These are phyloP conservation scores for Zygaena filipendulae DNA, from an alignment of 2,888 invertebrate species.

Conservation along the genomic window DNA sequence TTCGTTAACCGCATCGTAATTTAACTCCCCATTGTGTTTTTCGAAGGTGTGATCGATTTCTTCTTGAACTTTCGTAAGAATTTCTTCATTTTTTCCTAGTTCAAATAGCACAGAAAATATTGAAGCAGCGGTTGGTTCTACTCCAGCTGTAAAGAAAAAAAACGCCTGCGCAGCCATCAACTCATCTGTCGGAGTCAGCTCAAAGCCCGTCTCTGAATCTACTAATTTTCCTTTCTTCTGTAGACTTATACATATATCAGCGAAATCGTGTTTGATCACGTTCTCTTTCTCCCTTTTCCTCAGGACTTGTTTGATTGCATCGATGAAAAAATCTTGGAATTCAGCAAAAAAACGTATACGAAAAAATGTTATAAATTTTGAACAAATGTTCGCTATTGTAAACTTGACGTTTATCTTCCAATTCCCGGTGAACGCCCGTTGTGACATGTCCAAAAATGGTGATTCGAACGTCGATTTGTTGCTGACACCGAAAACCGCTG, in stretches of 20 bases:
- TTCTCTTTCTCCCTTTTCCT: constrained; percentile 13
- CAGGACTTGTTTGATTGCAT: constrained; percentile 18
- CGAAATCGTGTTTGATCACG: constrained; percentile 19
- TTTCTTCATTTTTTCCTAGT: constrained; percentile 31
- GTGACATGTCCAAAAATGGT: constrained; percentile 29
- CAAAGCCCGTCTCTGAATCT: constrained; percentile 26
- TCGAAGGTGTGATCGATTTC: constrained; percentile 32
- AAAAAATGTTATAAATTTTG: constrained; percentile 14
- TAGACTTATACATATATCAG: constrained; percentile 18
- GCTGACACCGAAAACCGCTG: constrained; percentile 43
- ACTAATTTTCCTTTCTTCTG: constrained; percentile 24
- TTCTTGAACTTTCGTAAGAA: constrained; percentile 27
- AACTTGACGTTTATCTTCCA: constrained; percentile 21
- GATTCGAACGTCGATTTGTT: constrained; percentile 35
- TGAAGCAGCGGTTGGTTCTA: constrained; percentile 35
- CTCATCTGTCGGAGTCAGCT: constrained; percentile 33
- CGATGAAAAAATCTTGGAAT: constrained; percentile 19
- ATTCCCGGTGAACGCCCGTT: constrained; percentile 16
- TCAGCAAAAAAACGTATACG: constrained; percentile 10
- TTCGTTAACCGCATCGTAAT: constrained; percentile 25
- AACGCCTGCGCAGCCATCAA: constrained; percentile 36
- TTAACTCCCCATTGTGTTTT: constrained; percentile 23
- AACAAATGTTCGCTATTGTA: constrained; percentile 15
- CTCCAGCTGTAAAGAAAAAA: constrained; percentile 43
- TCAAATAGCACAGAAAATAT: constrained; percentile 30